Conservation (phyloP, 2,113 vertebrate species). For the Actenoides hombroni region DNA sequence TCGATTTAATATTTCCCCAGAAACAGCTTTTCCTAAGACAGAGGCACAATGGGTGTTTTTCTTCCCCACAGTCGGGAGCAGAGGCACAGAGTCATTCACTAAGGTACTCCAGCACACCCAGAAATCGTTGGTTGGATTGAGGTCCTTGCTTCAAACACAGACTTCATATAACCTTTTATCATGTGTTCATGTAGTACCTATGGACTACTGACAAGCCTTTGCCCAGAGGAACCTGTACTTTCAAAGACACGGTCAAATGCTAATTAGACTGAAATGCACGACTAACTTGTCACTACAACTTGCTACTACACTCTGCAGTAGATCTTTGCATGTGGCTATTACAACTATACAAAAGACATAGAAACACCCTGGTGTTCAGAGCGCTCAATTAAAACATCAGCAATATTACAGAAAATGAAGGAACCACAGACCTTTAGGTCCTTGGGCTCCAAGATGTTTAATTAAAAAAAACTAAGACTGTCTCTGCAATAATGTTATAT, state of each 20-base stretch:
- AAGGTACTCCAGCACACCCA: not conserved
- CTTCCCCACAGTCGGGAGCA: not conserved
- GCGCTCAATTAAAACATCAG: not conserved
- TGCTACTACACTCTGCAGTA: not conserved
- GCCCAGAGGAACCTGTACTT: not conserved
- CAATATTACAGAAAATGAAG: not conserved
- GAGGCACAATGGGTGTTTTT: rapidly evolving
- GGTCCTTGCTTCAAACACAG: not conserved
- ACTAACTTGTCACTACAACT: not conserved
- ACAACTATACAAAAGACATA: not conserved
- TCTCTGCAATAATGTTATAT: not conserved
- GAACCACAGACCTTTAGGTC: not conserved
- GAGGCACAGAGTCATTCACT: not conserved
- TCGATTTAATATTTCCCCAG: not conserved
- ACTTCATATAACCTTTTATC: not conserved
- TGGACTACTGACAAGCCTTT: not conserved
- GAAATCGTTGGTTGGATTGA: not conserved
- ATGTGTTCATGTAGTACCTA: not conserved
- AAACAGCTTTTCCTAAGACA: not conserved
- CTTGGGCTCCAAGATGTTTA: not conserved
- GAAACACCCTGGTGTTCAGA: not conserved
- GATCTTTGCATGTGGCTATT: not conserved
- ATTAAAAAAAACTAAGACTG: not conserved
- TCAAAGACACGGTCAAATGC: not conserved
- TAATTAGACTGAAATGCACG: not conserved